Conservation (phyloP, 2,888 invertebrate genomes). For the Volucella bombylans region DNA sequence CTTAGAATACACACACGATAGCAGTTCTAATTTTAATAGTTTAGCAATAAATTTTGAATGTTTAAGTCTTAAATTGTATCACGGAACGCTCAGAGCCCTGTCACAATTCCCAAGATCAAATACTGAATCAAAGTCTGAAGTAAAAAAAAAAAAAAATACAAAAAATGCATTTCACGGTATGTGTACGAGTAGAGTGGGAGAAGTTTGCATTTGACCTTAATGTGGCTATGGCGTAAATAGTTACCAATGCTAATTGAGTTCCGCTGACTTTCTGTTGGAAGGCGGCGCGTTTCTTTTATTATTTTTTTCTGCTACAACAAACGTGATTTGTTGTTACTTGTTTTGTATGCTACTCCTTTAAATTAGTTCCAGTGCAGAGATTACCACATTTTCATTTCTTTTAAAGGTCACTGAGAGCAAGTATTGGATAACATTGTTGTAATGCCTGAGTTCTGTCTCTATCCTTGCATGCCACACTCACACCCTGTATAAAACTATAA, state of each 20-base stretch:
- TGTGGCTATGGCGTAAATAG: background rate
- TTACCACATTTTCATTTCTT: too few relatives aligned
- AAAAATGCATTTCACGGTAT: background rate
- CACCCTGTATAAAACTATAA: too few relatives aligned
- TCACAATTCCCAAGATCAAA: conserved; percentile 11
- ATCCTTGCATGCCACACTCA: too few relatives aligned
- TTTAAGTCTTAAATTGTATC: conserved; percentile 5
- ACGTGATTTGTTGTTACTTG: background rate
- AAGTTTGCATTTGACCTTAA: conserved; percentile 24
- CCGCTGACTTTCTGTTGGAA: conserved; percentile 30
- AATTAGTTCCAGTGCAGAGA: too few relatives aligned
- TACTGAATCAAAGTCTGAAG: background rate
- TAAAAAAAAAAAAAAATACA: conserved; percentile 25
- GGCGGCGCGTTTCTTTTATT: conserved; percentile 1
- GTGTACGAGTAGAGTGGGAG: too few relatives aligned
- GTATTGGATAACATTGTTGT: too few relatives aligned
- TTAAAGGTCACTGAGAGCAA: too few relatives aligned
- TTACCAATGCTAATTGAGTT: conserved; percentile 26
- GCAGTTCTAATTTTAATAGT: background rate
- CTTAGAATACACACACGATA: background rate
- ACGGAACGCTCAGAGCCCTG: conserved; percentile 23
- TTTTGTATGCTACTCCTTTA: too few relatives aligned
- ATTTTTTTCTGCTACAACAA: background rate
- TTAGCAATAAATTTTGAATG: conserved; percentile 17
- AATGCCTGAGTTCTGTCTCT: too few relatives aligned